phyloP scores from a whole-genome alignment of 2,113 vertebrate species.

The Harpagus bidentatus region DNA sequence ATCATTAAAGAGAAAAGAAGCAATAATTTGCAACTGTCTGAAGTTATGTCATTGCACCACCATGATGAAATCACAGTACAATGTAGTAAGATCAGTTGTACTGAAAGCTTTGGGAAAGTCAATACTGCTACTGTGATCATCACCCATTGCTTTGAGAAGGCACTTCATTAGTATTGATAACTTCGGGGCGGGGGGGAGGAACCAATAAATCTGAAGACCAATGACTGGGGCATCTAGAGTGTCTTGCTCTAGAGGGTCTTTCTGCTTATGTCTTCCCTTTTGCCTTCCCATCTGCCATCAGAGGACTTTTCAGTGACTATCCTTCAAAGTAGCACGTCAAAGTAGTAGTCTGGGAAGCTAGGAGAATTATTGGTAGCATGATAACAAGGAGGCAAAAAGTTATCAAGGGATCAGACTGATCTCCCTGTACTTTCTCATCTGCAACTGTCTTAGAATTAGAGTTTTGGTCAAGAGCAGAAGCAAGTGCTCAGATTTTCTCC shows the following conservation, averaged over 20 bases:
- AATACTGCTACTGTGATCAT: neutral
- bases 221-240: neutral
- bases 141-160: neutral
- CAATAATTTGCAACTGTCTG: neutral
- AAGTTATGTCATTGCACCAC: neutral
- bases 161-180: neutral
- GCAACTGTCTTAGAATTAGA: neutral
- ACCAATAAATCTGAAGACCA: neutral
- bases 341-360: neutral
- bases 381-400: neutral
- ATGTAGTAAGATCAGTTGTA: neutral
- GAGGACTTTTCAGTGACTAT: neutral
- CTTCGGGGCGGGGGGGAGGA: neutral
- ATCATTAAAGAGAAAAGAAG: neutral
- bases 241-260: neutral
- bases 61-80: neutral
- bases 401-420: neutral
- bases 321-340: neutral
- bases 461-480: neutral
- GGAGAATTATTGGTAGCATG: neutral
- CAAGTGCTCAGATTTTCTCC: neutral
- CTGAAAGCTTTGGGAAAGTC: neutral
- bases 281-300: neutral
- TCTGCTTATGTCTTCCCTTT: neutral
- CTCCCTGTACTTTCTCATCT: neutral